Base-by-base conservation (phyloP, 2,113 vertebrate genomes). In the Gnathonemus echidnorhynchus region DNA sequence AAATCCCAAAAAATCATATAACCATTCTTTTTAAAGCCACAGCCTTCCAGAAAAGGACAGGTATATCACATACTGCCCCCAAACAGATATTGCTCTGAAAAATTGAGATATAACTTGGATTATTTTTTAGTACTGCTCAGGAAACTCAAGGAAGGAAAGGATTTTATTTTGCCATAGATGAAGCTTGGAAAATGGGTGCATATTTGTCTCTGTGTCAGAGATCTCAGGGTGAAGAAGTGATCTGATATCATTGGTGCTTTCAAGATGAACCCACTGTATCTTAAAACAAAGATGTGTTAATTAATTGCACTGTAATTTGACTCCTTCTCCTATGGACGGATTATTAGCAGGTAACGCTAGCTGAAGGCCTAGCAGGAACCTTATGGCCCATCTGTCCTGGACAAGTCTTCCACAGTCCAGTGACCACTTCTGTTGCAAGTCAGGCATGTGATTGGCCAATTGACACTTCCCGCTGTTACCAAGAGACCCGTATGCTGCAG, bases 221-320 rank as follows among this genome's bases (percentile, higher is more conserved):
- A 13, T 88, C 49, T 56, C 93, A 99, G 98, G 98, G 98, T 99
- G 93, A 99, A 97, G 92, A 97, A 95, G 56, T 97, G 97, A 93
- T 39, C 93, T 0, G 97, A 98, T 92, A 92, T 99, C 88, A 98
- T 95, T 1, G 95, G 96, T 88, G 97, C 98, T 90, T 99, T 99
- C 93, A 99, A 98, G 90, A 91, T 98, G 91, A 98, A 99, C 27
- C 98, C 98, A 0, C 91, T 98, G 50, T 99, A 99, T 91, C 95
- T 99, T 89, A 97, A 97, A 70, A 31, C 62, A 70, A 31, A 31
- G 62, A 70, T 27, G 62, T 70, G 62, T 39, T 39, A 39, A 39
- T 70, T 70, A 70, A 66, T 27, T 66, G n/a, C n/a, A 11, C n/a
- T 58, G 56, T n/a, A 58, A 62, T n/a, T 31, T 35, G 48, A 87